These are phyloP conservation scores for Drosophila subpulchrella DNA, from an alignment of 1,140 invertebrate genomes.

Conservation along the genomic window DNA sequence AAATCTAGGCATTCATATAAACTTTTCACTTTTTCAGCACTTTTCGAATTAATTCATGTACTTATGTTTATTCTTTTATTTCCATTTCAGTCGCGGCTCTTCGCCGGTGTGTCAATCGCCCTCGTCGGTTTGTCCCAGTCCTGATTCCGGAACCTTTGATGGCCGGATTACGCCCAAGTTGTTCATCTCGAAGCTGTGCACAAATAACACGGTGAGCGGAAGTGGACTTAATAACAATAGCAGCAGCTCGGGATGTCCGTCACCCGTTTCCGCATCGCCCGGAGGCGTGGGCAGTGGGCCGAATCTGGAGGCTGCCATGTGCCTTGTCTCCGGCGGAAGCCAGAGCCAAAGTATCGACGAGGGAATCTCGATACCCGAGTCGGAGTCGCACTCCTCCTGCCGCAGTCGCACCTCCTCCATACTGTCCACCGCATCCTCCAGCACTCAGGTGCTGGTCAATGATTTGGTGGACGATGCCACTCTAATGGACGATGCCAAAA, in stretches of 20 bases:
- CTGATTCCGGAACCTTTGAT: conserved; percentile 81
- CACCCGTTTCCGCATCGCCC: conserved; percentile 68
- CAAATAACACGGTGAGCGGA: conserved; percentile 61
- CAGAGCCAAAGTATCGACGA: conserved; percentile 78
- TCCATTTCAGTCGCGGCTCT: conserved; percentile 85
- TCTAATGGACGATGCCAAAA: conserved; percentile 80
- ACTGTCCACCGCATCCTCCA: conserved; percentile 63
- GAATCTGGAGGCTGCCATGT: conserved; percentile 58
- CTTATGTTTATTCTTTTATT: conserved; percentile 35
- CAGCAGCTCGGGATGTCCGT: conserved; percentile 77
- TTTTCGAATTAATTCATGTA: neutral
- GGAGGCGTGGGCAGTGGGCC: conserved; percentile 38
- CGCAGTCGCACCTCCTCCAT: conserved; percentile 73
- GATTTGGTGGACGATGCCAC: conserved; percentile 74
- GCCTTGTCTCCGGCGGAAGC: conserved; percentile 54
- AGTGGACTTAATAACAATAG: conserved; percentile 55
- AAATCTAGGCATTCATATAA: neutral
- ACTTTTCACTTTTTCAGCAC: neutral
- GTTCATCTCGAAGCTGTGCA: conserved; percentile 79
- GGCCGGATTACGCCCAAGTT: conserved; percentile 79
- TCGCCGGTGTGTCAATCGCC: conserved; percentile 85
- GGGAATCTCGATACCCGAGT: conserved; percentile 72
- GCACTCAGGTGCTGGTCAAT: conserved; percentile 65
- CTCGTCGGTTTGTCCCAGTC: conserved; percentile 79
- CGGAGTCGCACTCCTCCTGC: conserved; percentile 58